A percentile compares a stretch with the other conserved stretches of the same genome.
Evolutionary conservation across 2,113 vertebrate species (phyloP).

Genomic region (Istiophorus platypterus): DNA sequence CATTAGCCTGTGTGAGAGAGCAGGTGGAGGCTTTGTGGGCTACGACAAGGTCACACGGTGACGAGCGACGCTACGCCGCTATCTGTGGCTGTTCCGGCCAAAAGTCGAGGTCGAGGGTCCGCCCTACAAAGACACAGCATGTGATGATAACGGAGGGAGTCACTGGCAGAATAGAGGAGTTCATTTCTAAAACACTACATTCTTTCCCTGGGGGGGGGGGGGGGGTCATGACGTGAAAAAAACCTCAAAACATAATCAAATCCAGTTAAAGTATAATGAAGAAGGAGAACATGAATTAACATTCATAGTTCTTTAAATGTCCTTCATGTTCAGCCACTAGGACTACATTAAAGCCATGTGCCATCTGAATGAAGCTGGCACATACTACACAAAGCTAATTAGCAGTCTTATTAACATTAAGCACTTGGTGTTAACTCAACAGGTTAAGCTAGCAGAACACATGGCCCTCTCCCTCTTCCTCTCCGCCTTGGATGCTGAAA

Average conservation of each 20-base stretch:
- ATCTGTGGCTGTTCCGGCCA: constrained; percentile 43
- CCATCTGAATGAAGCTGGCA: constrained; percentile 58
- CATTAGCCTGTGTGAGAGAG: constrained; percentile 74
- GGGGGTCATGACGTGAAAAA: too few species aligned
- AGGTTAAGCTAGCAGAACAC: constrained; percentile 60
- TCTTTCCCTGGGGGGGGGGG: not conserved
- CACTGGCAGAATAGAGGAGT: not conserved
- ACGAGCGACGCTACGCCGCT: constrained; percentile 19
- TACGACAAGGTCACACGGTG: constrained; percentile 78
- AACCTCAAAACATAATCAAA: not conserved
- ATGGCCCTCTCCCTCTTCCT: constrained; percentile 23
- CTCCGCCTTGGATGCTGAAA: constrained; percentile 19
- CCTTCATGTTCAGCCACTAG: not conserved
- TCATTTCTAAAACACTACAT: not conserved
- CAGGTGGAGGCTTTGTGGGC: constrained; percentile 82
- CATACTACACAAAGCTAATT: constrained; percentile 68
- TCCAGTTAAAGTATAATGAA: not conserved
- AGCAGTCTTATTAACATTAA: constrained; percentile 60
- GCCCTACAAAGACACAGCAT: constrained; percentile 34
- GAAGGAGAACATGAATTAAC: not conserved
- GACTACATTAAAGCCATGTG: constrained; percentile 11
- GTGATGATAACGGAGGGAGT: constrained; percentile 2
- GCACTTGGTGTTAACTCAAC: constrained; percentile 50
- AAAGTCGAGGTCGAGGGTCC: constrained; percentile 18
- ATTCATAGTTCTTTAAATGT: not conserved